Conservation (phyloP, 2,113 vertebrate genomes). For the Daphoenositta chrysoptera region DNA sequence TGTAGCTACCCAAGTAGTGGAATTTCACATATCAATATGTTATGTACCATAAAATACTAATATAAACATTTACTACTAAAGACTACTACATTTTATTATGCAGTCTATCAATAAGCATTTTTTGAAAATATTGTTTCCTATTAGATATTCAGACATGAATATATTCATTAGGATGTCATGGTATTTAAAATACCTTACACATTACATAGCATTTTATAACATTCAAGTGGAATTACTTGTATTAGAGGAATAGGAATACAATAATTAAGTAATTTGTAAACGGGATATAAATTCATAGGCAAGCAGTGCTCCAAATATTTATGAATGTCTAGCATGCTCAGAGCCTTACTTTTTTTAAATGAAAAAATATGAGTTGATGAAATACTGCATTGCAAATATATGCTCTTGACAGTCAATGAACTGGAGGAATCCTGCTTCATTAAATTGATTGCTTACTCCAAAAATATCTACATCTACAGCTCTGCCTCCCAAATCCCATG, state of each 20-base stretch:
- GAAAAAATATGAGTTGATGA: not conserved
- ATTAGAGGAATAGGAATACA: not conserved
- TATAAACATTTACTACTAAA: not conserved
- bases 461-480: not conserved
- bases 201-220: not conserved
- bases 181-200: not conserved
- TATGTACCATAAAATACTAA: not conserved
- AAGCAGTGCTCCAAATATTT: not conserved
- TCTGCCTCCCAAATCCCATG: not conserved
- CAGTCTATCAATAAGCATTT: not conserved
- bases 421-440: not conserved
- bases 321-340: not conserved
- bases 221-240: not conserved
- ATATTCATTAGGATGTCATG: not conserved
- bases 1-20: not conserved
- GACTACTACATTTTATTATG: not conserved
- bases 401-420: not conserved
- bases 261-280: not conserved
- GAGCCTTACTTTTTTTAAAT: not conserved
- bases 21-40: not conserved
- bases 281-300: not conserved
- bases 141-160: not conserved
- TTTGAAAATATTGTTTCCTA: not conserved
- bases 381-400: not conserved
- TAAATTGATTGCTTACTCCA: slow-evolving; percentile 5